Evolutionary conservation across 2,797 vertebrate species (phyloP).

Genomic region (Tragopan temminckii): DNA sequence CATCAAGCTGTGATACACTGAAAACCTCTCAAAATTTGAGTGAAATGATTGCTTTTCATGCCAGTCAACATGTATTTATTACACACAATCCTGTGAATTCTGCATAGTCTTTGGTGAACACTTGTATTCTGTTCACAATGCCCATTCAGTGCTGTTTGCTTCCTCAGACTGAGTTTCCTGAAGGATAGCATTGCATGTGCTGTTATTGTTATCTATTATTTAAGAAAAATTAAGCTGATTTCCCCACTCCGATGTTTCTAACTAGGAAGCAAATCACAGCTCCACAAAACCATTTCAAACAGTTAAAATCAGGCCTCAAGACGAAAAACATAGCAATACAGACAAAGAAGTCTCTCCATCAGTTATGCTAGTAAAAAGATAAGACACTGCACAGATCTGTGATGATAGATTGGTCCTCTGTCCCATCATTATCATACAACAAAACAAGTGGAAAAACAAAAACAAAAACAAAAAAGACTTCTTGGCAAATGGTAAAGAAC

Average conservation of each 20-base stretch:
- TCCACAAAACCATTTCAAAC: neutral
- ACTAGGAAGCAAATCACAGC: neutral
- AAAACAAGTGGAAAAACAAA: neutral
- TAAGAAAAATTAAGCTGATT: neutral
- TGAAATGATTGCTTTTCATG: neutral
- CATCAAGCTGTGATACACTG: neutral
- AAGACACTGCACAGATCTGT: neutral
- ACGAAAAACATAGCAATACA: neutral
- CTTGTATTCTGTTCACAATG: neutral
- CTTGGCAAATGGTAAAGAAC: neutral
- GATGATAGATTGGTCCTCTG: neutral
- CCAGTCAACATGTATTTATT: neutral
- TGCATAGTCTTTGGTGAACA: neutral
- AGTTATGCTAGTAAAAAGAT: fast-evolving
- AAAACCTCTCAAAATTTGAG: neutral
- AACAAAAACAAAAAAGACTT: neutral
- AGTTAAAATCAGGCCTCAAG: neutral
- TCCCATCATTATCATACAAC: neutral
- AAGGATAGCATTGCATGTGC: neutral
- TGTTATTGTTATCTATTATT: neutral
- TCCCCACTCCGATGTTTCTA: neutral
- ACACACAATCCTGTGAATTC: neutral
- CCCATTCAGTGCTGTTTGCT: neutral
- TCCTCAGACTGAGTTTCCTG: neutral
- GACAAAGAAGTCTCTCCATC: neutral